phyloP scores from a whole-genome alignment of 2,797 vertebrate genomes.

The Chaetodon trifasciatus region DNA sequence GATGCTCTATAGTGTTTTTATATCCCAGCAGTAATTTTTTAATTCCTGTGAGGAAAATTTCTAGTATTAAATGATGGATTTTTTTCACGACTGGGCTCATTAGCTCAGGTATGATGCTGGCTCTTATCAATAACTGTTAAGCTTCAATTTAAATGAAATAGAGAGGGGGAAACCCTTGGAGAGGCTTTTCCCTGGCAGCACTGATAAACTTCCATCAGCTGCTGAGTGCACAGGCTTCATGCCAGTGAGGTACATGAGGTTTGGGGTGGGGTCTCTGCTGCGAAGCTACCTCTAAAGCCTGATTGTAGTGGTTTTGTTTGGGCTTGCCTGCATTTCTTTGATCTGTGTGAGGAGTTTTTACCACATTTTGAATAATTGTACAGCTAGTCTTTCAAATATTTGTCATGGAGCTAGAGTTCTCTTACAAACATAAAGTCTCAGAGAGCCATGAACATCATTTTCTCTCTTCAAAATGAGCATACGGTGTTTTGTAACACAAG shows the following conservation, averaged over 20 bases:
- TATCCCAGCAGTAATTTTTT: not conserved
- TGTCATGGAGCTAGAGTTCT: not conserved
- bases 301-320: slow-evolving; percentile 20
- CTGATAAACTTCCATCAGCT: slow-evolving; percentile 4
- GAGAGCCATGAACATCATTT: not conserved
- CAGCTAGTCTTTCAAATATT: slow-evolving; percentile 13
- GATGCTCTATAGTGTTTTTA: not conserved
- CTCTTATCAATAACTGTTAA: not conserved
- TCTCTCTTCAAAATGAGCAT: not conserved
- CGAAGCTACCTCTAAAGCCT: slow-evolving; percentile 24
- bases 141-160: not conserved
- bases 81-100: not conserved
- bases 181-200: not conserved
- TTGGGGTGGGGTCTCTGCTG: slow-evolving; percentile 37
- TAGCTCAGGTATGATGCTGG: not conserved
- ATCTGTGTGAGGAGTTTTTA: slow-evolving; percentile 21
- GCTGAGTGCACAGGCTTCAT: slow-evolving; percentile 8
- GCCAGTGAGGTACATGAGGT: slow-evolving; percentile 7
- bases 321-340: slow-evolving; percentile 39
- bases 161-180: not conserved
- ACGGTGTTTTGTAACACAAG: not conserved
- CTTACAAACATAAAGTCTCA: not conserved
- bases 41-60: not conserved
- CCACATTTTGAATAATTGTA: slow-evolving; percentile 12
- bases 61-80: not conserved